Conservation (phyloP, 2,888 invertebrate genomes). For the Pandemis corylana region DNA sequence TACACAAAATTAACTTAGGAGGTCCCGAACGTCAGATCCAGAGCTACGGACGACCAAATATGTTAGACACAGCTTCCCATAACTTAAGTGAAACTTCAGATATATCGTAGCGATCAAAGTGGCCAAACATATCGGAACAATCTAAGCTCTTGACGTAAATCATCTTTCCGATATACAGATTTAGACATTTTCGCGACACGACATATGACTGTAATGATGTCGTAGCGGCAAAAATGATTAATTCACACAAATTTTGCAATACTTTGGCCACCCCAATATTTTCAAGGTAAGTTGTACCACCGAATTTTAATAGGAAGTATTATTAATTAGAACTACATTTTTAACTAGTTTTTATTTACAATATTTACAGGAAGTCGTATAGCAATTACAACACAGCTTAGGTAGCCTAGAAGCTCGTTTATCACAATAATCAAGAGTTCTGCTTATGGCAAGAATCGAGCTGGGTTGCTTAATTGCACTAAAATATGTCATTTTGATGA, state of each 20-base stretch:
- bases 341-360: background rate
- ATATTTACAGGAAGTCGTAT: background rate
- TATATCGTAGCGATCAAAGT: background rate
- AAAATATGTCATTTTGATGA: slow-evolving; percentile 1
- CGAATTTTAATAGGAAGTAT: background rate
- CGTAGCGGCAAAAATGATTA: background rate
- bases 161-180: no score
- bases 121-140: no score
- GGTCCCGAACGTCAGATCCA: background rate
- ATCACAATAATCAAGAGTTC: background rate
- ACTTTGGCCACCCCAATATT: slow-evolving; percentile 3
- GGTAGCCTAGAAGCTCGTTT: background rate
- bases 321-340: background rate
- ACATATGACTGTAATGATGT: background rate
- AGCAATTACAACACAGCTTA: background rate
- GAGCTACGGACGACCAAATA: background rate
- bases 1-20: background rate
- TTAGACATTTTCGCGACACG: no score
- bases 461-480: background rate
- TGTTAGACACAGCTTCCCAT: background rate
- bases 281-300: background rate
- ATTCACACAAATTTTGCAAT: background rate
- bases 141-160: no score
- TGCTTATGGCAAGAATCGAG: background rate
- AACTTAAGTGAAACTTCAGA: background rate